phyloP scores from a whole-genome alignment of 2,113 vertebrate species.

The Danionella cerebrum region DNA sequence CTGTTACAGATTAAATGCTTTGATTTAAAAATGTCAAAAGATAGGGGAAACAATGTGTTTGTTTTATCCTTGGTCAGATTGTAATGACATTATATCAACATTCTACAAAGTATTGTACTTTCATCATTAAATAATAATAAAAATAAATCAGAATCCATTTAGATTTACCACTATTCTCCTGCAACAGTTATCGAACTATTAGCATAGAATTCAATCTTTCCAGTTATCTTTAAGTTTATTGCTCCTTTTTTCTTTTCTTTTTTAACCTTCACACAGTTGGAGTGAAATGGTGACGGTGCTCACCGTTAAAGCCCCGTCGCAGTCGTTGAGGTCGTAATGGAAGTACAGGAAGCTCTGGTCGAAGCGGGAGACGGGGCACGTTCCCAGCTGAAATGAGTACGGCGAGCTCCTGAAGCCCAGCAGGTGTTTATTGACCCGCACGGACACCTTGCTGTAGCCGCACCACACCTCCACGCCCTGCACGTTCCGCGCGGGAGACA shows the following conservation, averaged over 20 bases:
- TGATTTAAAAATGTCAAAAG: too few species aligned
- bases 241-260: background rate
- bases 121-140: too few species aligned
- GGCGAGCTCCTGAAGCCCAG: slow-evolving; percentile 9
- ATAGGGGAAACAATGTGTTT: too few species aligned
- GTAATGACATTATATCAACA: too few species aligned
- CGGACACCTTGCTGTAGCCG: slow-evolving; percentile 28
- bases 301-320: slow-evolving; percentile 25
- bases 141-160: too few species aligned
- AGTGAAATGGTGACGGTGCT: background rate
- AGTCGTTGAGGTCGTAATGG: slow-evolving; percentile 25
- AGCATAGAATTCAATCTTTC: too few species aligned
- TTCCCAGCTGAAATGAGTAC: slow-evolving; percentile 25
- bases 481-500: background rate
- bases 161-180: too few species aligned
- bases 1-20: too few species aligned
- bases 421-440: slow-evolving; percentile 23
- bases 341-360: slow-evolving; percentile 19
- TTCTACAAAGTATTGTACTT: too few species aligned
- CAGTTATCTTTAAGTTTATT: background rate
- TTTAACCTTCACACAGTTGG: background rate
- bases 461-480: slow-evolving; percentile 40
- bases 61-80: too few species aligned
- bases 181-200: too few species aligned
- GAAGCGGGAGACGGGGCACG: slow-evolving; percentile 20